These are phyloP conservation scores for Mactra quadrangularis DNA, from an alignment of 1,140 invertebrate genomes.

Conservation along the genomic window DNA sequence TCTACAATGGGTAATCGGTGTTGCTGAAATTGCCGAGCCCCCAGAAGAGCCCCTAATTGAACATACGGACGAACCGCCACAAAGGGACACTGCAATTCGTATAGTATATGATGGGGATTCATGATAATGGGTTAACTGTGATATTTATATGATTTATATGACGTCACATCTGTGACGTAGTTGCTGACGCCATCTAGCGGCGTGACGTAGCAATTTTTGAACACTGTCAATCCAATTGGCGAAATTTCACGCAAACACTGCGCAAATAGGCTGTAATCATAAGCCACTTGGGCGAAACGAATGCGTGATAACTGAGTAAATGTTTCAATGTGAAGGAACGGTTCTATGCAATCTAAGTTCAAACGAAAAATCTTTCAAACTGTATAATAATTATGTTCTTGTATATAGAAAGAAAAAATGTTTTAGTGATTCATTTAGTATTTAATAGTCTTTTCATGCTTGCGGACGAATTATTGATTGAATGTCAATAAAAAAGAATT, in stretches of 20 bases:
- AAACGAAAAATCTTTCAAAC: too few relatives aligned
- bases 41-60: conserved; percentile 68
- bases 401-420: too few relatives aligned
- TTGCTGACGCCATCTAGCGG: too few relatives aligned
- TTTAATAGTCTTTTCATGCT: too few relatives aligned
- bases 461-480: too few relatives aligned
- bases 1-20: conserved; percentile 68
- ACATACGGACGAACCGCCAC: conserved; percentile 65
- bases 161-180: too few relatives aligned
- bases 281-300: neutral
- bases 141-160: neutral
- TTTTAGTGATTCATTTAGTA: too few relatives aligned
- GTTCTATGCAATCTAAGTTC: too few relatives aligned
- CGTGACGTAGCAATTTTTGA: neutral
- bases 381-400: too few relatives aligned
- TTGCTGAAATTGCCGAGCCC: conserved; percentile 58
- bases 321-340: too few relatives aligned
- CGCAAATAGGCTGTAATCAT: neutral
- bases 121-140: conserved; percentile 15
- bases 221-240: neutral
- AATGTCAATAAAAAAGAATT: too few relatives aligned
- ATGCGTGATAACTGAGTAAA: neutral
- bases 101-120: conserved; percentile 67
- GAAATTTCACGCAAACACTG: neutral
- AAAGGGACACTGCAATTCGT: conserved; percentile 68